Evolutionary conservation across 2,113 vertebrate genomes (phyloP), one percentile per base, ranked within the genome.

Genomic region (Thomomys bottae): DNA sequence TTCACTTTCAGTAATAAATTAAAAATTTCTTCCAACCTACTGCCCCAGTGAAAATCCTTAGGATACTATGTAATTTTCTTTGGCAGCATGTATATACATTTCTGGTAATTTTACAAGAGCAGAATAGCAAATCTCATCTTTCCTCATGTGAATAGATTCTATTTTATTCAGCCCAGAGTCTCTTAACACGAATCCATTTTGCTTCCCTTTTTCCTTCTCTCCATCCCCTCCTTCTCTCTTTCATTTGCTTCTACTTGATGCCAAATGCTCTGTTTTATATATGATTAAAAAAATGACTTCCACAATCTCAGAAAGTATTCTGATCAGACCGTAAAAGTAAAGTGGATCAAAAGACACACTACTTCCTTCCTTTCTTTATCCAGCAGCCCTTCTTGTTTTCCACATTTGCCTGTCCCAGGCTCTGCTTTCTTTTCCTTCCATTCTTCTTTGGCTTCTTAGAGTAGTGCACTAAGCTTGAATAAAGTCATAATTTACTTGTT

Each of bases 31-130:
- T 42, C 68, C 80, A 77, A 70, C 38, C 67, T 87, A 11, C 34
- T 54, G n/a, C 24, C 11, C 24, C 73, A 42, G 20, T 89, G 6
- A 86, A 92, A 92, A 38, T 81, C 36, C 6, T 89, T 92, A 87
- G 9, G 40, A 66, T 40, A 49, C 2, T 21, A 2, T 67, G 12
- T 40, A 42, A 79, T 81, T 72, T 88, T 73, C 49, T 92, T 84
- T 90, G 76, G 49, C 63, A 76, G 4, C 32, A 32, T 78, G 26
- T 36, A 36, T 2, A 75, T 40, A 12, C 6, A 72, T 59, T 83
- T 93, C 28, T 87, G 42, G 67, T 63, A 59, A 80, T 93, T 82
- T 86, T 36, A 64, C 12, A 88, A 82, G 59, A 24, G 34, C 54
- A 87, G n/a, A 34, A 75, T 71, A 61, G 30, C 36, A 67, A 86